Conservation (phyloP, 2,113 vertebrate species). For the Ramphastos sulfuratus region DNA sequence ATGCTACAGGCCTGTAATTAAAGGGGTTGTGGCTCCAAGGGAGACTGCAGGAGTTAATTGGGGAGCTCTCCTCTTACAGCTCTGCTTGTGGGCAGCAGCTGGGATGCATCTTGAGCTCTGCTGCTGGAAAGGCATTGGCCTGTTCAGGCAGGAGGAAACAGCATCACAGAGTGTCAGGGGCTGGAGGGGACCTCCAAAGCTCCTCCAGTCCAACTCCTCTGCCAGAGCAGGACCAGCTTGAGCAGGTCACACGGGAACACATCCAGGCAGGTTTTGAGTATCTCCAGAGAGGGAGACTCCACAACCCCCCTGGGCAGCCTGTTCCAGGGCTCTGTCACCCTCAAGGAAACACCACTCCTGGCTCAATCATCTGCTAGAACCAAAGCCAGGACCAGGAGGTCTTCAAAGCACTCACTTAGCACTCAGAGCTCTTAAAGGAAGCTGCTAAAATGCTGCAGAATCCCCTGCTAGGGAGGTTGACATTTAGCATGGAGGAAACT, state of each 20-base stretch:
- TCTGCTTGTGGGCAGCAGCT: background rate
- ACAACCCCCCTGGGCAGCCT: too few species aligned
- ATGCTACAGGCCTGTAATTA: slow-evolving; percentile 46
- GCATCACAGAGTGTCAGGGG: too few species aligned
- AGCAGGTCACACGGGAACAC: too few species aligned
- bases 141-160: background rate
- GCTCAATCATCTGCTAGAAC: background rate
- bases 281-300: too few species aligned
- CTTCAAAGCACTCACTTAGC: background rate
- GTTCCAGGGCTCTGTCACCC: too few species aligned
- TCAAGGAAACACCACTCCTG: background rate
- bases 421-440: background rate
- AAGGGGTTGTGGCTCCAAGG: slow-evolving; percentile 31
- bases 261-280: too few species aligned
- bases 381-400: background rate
- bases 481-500: too few species aligned
- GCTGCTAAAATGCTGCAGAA: accelerated
- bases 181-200: too few species aligned
- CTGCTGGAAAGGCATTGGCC: background rate
- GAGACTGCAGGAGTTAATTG: background rate
- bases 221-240: too few species aligned
- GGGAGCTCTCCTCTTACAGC: background rate
- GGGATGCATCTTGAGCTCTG: background rate
- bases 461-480: background rate
- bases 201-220: too few species aligned